Evolutionary conservation across 2,888 invertebrate genomes (phyloP), one percentile per base, ranked within the genome.

Genomic region (Lepeophtheirus nordmannii): DNA sequence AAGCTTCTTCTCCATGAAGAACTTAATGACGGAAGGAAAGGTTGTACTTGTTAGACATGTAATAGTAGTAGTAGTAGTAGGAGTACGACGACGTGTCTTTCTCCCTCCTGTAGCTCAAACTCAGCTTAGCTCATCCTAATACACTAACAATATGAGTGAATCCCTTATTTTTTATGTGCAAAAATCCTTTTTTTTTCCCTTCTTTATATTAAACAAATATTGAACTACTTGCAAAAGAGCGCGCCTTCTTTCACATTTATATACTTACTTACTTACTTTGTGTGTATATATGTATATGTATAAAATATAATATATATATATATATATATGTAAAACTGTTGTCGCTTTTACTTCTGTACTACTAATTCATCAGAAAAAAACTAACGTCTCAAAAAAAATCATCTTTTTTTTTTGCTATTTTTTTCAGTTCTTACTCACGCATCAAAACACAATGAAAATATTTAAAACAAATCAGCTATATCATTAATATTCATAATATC

Each of bases 311-410:
- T n/a, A n/a, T n/a, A 14, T 46, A 46, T 46, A 46, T 46, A 46
- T 17, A 30, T 30, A 30, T 30, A 7, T 46, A 46, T 46, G 17
- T n/a, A 17, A n/a, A 46, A 46, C 53, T 46, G 53, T 46, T 46
- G 53, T 46, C 53, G 53, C 53, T 46, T 46, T 46, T 46, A n/a
- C 14, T 46, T 46, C 53, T n/a, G 14, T 46, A 5, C 53, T 46
- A 46, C 17, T 46, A 46, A 46, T 46, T 46, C 53, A 46, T 46
- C 53, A 46, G 53, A 46, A 46, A 46, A 46, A 46, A 46, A 46
- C 53, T n/a, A 46, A 14, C 14, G 53, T 17, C n/a, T 46, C 17
- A 14, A 46, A n/a, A 14, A 46, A 46, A 46, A 46, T 5, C n/a
- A n/a, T n/a, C 2, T 46, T 46, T 17, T 17, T 46, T 46, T 46